Evolutionary conservation across 92 coral and sea anemone genomes (phyloP), one percentile per base, ranked within the genome.

Genomic region (Epizoanthus illoricatus): DNA sequence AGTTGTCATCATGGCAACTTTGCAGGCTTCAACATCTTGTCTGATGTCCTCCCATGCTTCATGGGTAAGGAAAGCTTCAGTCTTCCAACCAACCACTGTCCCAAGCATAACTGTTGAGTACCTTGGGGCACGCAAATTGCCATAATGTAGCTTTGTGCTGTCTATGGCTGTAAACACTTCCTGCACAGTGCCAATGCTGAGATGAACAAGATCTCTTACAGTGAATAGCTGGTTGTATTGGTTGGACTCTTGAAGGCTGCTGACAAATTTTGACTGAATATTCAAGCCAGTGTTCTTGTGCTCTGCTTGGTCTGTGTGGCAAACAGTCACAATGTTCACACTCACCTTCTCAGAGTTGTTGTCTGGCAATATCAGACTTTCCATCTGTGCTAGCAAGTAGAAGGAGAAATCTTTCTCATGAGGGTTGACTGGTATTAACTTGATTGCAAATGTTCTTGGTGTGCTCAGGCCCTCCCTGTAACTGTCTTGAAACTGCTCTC

Each of bases 391-490:
- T 41, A 59, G 6, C 56, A 76, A 60, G 63, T 69, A 60, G 56
- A 64, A 60, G 40, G 81, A 40, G 24, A 76, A 76, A 60, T 19
- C 49, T 41, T 60, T 69, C 9, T 62, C 40, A 5, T 40, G 59
- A 8, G 70, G 24, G n/a, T 47, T n/a, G 6, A 28, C 8, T 28
- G 66, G 20, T 15, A 75, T 52, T 39, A 86, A 12, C 63, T 56
- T 66, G 76, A 84, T 70, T 23, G 69, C 62, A 75, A 87, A 87
- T 76, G 39, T 60, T 49, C 90, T 88, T 54, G 90, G 93, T 20
- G n/a, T 36, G 42, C 89, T 70, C 15, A 13, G 39, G 28, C 61
- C 90, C 60, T 84, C 89, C 12, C 59, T 69, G 89, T 90, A 90
- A 69, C 12, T 74, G 15, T 66, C 73, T 13, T 63, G 75, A 52